A percentile compares a stretch with the other conserved stretches of the same genome.
Evolutionary conservation across 2,888 invertebrate genomes (phyloP).

Genomic region (Venustoraphidia nigricollis): DNA sequence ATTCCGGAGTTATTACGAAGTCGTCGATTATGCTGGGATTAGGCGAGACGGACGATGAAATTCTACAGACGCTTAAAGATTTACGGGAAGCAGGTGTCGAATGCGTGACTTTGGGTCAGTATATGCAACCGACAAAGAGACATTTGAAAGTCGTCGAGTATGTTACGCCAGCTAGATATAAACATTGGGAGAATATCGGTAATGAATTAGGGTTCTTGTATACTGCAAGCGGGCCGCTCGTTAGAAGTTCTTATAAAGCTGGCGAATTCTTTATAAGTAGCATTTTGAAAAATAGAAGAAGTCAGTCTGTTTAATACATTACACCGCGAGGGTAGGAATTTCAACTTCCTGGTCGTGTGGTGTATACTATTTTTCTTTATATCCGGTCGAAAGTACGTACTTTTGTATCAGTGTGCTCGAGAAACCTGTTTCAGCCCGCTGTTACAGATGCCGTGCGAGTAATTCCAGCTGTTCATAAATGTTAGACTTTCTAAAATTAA

Average conservation of each 20-base stretch:
- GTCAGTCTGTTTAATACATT: conserved; percentile 19
- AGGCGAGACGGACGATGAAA: conserved; percentile 76
- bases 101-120: conserved; percentile 93
- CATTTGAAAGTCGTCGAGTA: conserved; percentile 93
- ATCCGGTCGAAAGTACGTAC: no score
- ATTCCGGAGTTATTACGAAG: conserved; percentile 81
- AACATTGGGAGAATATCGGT: conserved; percentile 72
- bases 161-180: conserved; percentile 87
- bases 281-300: conserved; percentile 48
- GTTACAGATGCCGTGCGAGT: no score
- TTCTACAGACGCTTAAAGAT: conserved; percentile 77
- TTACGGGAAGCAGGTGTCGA: conserved; percentile 72
- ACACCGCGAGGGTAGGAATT: no score
- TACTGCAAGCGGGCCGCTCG: conserved; percentile 94
- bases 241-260: conserved; percentile 93
- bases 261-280: conserved; percentile 86
- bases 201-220: conserved; percentile 82
- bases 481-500: no score
- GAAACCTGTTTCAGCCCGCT: no score
- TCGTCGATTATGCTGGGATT: conserved; percentile 97
- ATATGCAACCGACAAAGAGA: conserved; percentile 97
- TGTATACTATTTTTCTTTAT: no score
- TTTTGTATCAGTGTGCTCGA: no score
- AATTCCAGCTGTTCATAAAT: no score
- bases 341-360: no score